These are phyloP conservation scores for Acipenser oxyrinchus DNA, from an alignment of 2,797 vertebrate genomes.

Conservation along the genomic window DNA sequence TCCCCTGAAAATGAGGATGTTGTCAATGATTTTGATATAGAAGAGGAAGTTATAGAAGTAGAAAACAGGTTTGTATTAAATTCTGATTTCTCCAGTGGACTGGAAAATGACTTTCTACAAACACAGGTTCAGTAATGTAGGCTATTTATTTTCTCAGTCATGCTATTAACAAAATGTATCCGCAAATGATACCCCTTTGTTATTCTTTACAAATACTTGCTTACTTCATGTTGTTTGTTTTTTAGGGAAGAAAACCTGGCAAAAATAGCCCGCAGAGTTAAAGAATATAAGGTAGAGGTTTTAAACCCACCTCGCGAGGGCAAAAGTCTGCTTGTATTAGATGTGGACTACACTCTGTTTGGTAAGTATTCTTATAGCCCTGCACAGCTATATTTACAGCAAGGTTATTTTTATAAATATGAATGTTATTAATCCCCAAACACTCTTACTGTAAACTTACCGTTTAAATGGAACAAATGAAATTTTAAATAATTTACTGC, in stretches of 20 bases:
- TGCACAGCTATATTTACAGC: background rate
- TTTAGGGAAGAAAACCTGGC: constrained; percentile 92
- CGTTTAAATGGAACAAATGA: too few species aligned
- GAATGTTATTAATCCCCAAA: too few species aligned
- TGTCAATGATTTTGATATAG: constrained; percentile 96
- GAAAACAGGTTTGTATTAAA: constrained; percentile 77
- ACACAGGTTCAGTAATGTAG: too few species aligned
- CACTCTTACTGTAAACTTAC: too few species aligned
- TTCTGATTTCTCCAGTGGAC: too few species aligned
- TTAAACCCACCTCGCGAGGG: constrained; percentile 88
- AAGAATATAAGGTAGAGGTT: constrained; percentile 95
- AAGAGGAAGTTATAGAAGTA: constrained; percentile 96
- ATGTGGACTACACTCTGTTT: constrained; percentile 96
- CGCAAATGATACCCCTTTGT: too few species aligned
- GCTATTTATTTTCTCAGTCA: too few species aligned
- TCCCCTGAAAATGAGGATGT: constrained; percentile 97
- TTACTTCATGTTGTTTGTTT: constrained; percentile 22
- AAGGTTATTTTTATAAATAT: constrained; percentile 44
- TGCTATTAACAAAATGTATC: too few species aligned
- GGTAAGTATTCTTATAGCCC: constrained; percentile 58
- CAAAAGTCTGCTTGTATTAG: constrained; percentile 88
- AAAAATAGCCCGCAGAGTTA: constrained; percentile 92
- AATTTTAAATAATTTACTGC: too few species aligned
- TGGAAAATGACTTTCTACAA: too few species aligned
- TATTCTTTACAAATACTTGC: too few species aligned